These are phyloP conservation scores for Lasioglossum lativentre DNA, from an alignment of 2,888 invertebrate genomes.

Conservation along the genomic window DNA sequence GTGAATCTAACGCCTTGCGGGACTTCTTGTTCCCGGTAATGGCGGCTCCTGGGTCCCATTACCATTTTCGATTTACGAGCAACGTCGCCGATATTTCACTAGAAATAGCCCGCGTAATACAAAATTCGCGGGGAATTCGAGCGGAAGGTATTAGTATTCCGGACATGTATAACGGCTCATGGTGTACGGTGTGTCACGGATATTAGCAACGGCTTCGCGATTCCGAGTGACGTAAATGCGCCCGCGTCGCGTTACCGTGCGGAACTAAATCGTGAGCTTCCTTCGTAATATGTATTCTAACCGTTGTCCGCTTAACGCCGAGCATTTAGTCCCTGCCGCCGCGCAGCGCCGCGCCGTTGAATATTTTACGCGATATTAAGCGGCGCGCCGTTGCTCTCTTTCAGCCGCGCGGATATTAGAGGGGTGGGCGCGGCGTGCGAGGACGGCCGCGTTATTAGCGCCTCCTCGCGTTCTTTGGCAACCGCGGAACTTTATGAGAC, in stretches of 20 bases:
- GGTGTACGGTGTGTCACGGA: conserved; percentile 47
- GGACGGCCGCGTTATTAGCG: neutral
- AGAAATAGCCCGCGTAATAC: conserved; percentile 54
- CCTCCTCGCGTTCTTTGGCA: conserved; percentile 15
- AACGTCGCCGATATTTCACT: conserved; percentile 64
- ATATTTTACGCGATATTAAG: conserved; percentile 13
- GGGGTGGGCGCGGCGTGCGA: neutral
- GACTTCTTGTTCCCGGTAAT: conserved; percentile 63
- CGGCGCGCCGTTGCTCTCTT: conserved; percentile 1
- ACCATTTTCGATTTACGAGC: conserved; percentile 66
- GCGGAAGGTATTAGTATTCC: conserved; percentile 58
- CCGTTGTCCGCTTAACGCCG: conserved; percentile 17
- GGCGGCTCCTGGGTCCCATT: conserved; percentile 56
- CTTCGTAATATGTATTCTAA: conserved; percentile 15
- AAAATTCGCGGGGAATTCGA: conserved; percentile 59
- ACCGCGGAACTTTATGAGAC: neutral
- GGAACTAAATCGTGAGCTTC: conserved; percentile 27
- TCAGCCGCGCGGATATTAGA: neutral
- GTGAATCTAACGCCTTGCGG: conserved; percentile 65
- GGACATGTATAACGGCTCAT: conserved; percentile 23
- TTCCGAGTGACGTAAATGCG: conserved; percentile 31
- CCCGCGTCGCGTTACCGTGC: conserved; percentile 12
- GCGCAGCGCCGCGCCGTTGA: neutral
- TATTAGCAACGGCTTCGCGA: conserved; percentile 37
- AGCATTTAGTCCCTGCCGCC: neutral